Percentiles rank a stretch among this genome's conserved stretches.
phyloP scores from a whole-genome alignment of 1,140 invertebrate species.

The Drosophila arizonae region DNA sequence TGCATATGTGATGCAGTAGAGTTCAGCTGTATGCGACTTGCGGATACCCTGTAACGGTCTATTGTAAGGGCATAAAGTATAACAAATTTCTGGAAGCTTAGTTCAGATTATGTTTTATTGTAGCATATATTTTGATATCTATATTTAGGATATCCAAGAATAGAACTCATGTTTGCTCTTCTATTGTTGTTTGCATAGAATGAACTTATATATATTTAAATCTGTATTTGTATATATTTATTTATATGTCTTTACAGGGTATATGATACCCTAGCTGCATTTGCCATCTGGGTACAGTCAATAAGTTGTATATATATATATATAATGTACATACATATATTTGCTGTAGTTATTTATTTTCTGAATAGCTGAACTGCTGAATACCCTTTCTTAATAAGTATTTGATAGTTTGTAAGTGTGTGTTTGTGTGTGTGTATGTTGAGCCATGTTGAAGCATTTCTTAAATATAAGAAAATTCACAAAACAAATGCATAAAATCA shows the following conservation, averaged over 20 bases:
- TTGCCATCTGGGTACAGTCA: neutral
- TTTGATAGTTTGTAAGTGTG: neutral
- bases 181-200: too few species aligned
- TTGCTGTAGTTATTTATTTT: neutral
- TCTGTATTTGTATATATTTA: too few species aligned
- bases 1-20: too few species aligned
- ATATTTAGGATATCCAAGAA: too few species aligned
- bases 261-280: too few species aligned
- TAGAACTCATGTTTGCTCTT: too few species aligned
- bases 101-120: too few species aligned
- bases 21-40: neutral
- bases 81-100: too few species aligned
- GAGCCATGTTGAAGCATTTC: slow-evolving; percentile 29
- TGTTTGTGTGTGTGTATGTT: slow-evolving; percentile 8
- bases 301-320: neutral
- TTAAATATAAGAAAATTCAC: slow-evolving; percentile 38
- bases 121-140: too few species aligned
- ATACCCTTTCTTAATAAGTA: neutral
- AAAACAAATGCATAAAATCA: slow-evolving; percentile 74
- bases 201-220: too few species aligned
- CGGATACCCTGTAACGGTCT: slow-evolving; percentile 1
- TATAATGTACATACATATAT: neutral
- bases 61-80: too few species aligned
- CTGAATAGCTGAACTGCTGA: neutral
- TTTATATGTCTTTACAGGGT: too few species aligned